These are phyloP conservation scores for Ornithorhynchus anatinus DNA, from an alignment of 2,113 vertebrate genomes.

Conservation along the genomic window DNA sequence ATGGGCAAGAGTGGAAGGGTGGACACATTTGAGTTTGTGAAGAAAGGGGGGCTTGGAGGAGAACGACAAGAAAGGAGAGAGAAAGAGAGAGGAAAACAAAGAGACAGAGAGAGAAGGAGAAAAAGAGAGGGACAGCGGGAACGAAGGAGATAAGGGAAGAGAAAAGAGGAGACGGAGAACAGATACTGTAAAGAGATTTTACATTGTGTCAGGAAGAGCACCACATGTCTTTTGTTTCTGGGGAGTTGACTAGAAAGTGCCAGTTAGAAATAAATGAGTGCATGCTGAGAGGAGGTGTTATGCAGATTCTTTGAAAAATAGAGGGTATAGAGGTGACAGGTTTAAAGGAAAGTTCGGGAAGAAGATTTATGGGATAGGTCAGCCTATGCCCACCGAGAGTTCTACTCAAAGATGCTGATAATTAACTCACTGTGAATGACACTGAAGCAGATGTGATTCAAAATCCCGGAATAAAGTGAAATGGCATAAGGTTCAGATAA, in stretches of 20 bases:
- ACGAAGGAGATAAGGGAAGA: no score
- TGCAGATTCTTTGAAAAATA: background rate
- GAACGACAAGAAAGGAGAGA: no score
- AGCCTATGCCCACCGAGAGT: background rate
- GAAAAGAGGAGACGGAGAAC: background rate
- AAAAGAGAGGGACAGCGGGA: no score
- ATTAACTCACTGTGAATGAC: no score
- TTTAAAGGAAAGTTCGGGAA: background rate
- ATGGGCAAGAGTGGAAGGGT: no score
- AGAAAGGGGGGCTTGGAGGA: no score
- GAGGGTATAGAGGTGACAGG: fast-evolving
- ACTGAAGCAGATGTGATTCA: background rate
- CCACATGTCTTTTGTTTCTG: background rate
- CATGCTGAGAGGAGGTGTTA: background rate
- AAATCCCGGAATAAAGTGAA: background rate
- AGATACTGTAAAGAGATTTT: background rate
- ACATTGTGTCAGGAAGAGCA: background rate
- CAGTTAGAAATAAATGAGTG: background rate
- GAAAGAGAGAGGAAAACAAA: no score
- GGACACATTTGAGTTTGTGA: no score
- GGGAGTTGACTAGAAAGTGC: no score
- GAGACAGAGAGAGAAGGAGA: no score
- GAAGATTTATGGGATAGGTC: background rate
- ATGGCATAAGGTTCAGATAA: background rate
- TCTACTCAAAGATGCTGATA: fast-evolving